These are phyloP conservation scores for Gorsachius magnificus DNA, from an alignment of 2,797 vertebrate species.

Conservation along the genomic window DNA sequence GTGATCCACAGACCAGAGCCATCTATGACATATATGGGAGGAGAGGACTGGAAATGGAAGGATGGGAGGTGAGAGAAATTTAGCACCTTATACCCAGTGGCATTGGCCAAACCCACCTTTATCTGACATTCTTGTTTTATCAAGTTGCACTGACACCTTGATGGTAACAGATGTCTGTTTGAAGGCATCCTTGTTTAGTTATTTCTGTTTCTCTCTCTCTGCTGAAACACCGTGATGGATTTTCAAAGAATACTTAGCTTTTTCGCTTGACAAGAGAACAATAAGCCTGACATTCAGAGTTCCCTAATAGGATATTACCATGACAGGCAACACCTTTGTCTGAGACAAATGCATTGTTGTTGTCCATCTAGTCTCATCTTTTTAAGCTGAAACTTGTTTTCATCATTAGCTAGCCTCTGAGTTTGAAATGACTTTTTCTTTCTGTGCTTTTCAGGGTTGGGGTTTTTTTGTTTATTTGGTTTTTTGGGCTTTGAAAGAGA, in stretches of 20 bases:
- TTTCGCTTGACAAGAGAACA: slow-evolving; percentile 7
- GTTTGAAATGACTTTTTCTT: not conserved
- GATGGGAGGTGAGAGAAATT: slow-evolving; percentile 92
- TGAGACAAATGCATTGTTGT: not conserved
- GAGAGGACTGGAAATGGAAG: slow-evolving; percentile 96
- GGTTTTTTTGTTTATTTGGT: rapidly evolving
- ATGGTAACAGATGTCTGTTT: not conserved
- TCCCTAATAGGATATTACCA: not conserved
- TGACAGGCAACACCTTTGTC: slow-evolving; percentile 24
- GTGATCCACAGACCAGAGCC: slow-evolving; percentile 94
- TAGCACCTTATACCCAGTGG: not conserved
- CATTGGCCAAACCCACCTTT: not conserved
- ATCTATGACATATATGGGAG: slow-evolving; percentile 99
- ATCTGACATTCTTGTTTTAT: not conserved
- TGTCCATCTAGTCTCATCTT: not conserved
- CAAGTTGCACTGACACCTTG: not conserved
- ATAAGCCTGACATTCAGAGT: slow-evolving; percentile 16
- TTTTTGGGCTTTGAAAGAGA: not conserved
- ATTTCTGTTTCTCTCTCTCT: not conserved
- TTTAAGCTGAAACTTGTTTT: not conserved
- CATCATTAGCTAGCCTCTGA: not conserved
- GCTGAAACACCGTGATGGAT: not conserved
- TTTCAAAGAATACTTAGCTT: not conserved
- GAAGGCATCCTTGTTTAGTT: not conserved
- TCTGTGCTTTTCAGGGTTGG: not conserved